Evolutionary conservation across 2,113 vertebrate genomes (phyloP), one percentile per base, ranked within the genome.

Genomic region (Colinus virginianus): DNA sequence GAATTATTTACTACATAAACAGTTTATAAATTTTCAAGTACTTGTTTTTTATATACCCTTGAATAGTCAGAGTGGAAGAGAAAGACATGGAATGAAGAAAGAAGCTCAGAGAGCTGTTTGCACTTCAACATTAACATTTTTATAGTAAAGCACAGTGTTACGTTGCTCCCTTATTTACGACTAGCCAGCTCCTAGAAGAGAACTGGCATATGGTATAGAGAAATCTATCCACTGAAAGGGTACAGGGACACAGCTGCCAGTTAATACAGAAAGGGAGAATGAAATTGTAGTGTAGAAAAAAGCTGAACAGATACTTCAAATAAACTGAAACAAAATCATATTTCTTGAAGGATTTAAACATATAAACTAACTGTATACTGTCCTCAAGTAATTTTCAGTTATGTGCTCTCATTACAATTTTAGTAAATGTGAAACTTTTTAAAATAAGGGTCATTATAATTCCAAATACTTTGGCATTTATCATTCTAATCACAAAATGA

Each of bases 1-100:
- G 38, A 40, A 77, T 38, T 72, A 93, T 87, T 71, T 95, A 71
- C 71, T 74, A 32, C 25, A 64, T 63, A 89, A 95, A 94, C 75
- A 78, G 58, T 84, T 92, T 69, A 83, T 43, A 78, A 69, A 64
- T 69, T 72, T 85, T 78, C 63, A 90, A 87, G 53, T 67, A 85
- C 84, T 78, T 42, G 7, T 67, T 95, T 88, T 86, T 68, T 75
- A n/a, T 38, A 40, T 10, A 32, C 17, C 26, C 53, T 45, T 7
- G 15, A 28, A 18, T 69, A 78, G 64, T 59, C 66, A 68, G 67
- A 61, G 11, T 16, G 42, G 18, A 56, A n/a, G 16, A 84, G 43
- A 88, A 87, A 59, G 25, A 94, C 22, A 36, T 2, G 14, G 59
- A 79, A 66, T 0, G 1, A 88, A 95, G 18, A 34, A n/a, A 80